Base-by-base conservation (phyloP, 1,140 invertebrate species). In the Pissodes strobi region DNA sequence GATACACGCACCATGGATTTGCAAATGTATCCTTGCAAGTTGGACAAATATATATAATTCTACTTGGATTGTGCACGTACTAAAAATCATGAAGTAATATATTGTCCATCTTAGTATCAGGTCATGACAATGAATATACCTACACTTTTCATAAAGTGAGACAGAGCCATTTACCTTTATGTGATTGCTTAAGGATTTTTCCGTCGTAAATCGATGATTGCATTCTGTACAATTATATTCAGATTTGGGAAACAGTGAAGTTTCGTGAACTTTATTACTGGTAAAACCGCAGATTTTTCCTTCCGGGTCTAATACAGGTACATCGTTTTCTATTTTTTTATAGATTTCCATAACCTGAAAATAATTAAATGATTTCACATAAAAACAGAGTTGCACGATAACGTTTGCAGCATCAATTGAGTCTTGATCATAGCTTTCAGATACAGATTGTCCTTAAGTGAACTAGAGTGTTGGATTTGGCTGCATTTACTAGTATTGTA, bases 1-100 rank as follows among this genome's bases (percentile, higher is more conserved):
- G 80, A 70, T 87, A 87, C 3, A 89, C 88, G 69, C 86, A 85
- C 83, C 86, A 88, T 0, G 85, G 81, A 66, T 87, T 88, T 27
- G 86, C 80, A 76, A 89, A 89, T 62, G 83, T 84, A 58, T 84
- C 83, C n/a, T 85, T 76, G 72, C 88, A 90, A 60, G 84, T 85
- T 9, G 87, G 87, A 72, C 88, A 90, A 10, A 84, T 83, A 73
- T 86, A 89, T 2, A 86, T 85, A 38, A 85, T 76, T 30, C 85
- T 78, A 43, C 83, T 84, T n/a, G 84, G 80, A 39, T 85, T 81
- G 72, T 90, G 87, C 74, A 88, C 81, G 64, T 83, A 84, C 73
- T 64, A 30, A 22, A 63, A 63, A 39, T n/a, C n/a, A 12, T 4
- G 13, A 4, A 39, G 38, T 39, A 39, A 39, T 39, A 6, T 39